These are phyloP conservation scores for Galemys pyrenaicus DNA, from an alignment of 2,113 vertebrate genomes.

Conservation along the genomic window DNA sequence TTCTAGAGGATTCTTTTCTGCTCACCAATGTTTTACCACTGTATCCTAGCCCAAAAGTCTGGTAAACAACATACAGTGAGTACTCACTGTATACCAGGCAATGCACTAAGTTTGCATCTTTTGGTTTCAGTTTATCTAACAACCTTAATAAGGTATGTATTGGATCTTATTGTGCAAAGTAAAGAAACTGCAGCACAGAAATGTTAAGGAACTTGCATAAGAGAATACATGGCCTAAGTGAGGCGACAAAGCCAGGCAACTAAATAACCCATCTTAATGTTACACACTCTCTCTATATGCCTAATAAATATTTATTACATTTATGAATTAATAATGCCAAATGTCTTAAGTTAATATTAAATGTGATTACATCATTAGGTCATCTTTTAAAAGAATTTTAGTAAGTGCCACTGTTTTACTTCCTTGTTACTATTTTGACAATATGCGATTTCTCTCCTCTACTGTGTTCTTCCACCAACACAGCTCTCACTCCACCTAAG, in stretches of 20 bases:
- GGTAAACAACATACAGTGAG: neutral
- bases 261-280: neutral
- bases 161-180: neutral
- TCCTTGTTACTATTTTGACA: too few species aligned
- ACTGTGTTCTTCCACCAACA: too few species aligned
- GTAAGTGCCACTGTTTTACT: too few species aligned
- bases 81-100: neutral
- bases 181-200: neutral
- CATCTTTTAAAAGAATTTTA: neutral
- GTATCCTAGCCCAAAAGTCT: neutral
- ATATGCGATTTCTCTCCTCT: too few species aligned
- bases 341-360: conserved; percentile 30
- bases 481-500: too few species aligned
- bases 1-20: neutral
- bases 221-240: neutral
- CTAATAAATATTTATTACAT: neutral
- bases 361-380: neutral
- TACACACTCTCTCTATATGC: neutral
- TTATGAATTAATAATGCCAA: conserved; percentile 18
- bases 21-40: neutral
- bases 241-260: neutral
- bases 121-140: neutral
- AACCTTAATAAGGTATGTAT: neutral
- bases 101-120: neutral
- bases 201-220: neutral